Conservation (phyloP, 2,888 invertebrate genomes). For the Heterodera filipjevi region DNA sequence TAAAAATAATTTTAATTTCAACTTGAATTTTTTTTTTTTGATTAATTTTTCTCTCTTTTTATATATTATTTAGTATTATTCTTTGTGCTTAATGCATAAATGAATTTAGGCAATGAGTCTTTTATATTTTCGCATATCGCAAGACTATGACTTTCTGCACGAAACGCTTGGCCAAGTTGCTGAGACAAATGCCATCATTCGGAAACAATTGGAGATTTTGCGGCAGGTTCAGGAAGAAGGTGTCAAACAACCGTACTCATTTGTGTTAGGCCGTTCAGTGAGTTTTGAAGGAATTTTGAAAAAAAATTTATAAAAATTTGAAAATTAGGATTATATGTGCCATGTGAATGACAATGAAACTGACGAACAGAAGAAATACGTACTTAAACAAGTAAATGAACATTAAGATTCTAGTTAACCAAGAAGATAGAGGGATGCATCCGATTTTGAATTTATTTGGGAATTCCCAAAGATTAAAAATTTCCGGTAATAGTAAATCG, state of each 20-base stretch:
- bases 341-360: conserved; percentile 36
- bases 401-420: neutral
- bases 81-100: neutral
- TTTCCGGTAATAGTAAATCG: too few relatives aligned
- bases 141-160: conserved; percentile 58
- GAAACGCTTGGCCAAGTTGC: conserved; percentile 54
- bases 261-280: conserved; percentile 58
- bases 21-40: neutral
- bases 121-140: conserved; percentile 58
- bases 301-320: neutral
- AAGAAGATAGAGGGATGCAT: too few relatives aligned
- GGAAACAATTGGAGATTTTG: conserved; percentile 56
- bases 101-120: conserved; percentile 48
- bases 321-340: conserved; percentile 26
- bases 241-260: conserved; percentile 52
- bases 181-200: conserved; percentile 60
- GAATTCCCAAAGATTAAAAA: too few relatives aligned
- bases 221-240: conserved; percentile 51
- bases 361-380: neutral
- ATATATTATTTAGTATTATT: too few relatives aligned
- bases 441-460: too few relatives aligned
- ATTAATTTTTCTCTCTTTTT: too few relatives aligned
- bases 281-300: neutral
- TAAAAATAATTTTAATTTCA: too few relatives aligned
- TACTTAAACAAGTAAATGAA: neutral